phyloP scores from a whole-genome alignment of 2,113 vertebrate species.

The Nycticebus coucang region DNA sequence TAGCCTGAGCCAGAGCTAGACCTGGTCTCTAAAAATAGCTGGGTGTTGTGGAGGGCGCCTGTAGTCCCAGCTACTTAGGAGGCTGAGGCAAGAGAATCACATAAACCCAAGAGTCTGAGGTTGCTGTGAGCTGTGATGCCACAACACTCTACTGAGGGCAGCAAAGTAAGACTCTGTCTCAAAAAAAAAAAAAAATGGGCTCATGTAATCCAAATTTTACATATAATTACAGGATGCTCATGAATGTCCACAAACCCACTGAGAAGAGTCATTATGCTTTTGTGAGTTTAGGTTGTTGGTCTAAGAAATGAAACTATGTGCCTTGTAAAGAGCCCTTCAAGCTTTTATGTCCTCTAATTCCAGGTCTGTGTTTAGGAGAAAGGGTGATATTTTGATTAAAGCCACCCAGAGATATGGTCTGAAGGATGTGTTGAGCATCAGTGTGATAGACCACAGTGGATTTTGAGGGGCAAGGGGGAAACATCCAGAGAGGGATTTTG shows the following conservation, averaged over 20 bases:
- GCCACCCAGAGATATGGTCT: not conserved
- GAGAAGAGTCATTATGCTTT: slow-evolving; percentile 13
- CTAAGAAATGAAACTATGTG: not conserved
- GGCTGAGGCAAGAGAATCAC: too few species aligned
- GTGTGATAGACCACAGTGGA: not conserved
- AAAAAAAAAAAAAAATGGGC: not conserved
- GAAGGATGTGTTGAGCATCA: not conserved
- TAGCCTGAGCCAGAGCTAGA: too few species aligned
- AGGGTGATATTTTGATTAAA: not conserved
- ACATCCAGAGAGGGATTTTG: not conserved
- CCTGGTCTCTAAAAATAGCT: too few species aligned
- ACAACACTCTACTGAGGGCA: too few species aligned
- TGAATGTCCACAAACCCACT: not conserved
- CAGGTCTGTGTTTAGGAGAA: not conserved
- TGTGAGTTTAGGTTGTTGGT: not conserved
- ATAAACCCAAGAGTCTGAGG: too few species aligned
- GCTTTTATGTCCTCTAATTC: not conserved
- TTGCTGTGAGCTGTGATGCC: too few species aligned
- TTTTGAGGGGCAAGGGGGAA: not conserved
- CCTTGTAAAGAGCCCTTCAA: not conserved
- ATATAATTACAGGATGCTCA: not conserved
- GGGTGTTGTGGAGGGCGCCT: too few species aligned
- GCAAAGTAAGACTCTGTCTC: too few species aligned
- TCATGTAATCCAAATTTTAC: not conserved
- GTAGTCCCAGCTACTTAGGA: too few species aligned